Evolutionary conservation across 2,888 invertebrate genomes (phyloP).

Genomic region (Nemoura dubitans): DNA sequence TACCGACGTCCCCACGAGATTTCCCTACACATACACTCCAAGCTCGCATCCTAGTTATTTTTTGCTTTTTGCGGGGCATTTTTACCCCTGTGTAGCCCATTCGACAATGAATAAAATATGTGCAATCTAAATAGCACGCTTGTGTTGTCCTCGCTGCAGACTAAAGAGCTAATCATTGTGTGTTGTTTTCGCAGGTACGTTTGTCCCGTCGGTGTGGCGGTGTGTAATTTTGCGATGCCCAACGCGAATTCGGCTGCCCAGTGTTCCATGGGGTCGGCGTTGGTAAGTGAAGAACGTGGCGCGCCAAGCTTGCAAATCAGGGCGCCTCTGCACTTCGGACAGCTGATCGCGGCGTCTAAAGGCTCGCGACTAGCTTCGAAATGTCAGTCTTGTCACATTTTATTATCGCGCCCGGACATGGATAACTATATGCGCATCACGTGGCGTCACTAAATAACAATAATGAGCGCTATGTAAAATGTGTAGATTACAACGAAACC

Average conservation of each 20-base stretch:
- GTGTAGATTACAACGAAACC: not conserved
- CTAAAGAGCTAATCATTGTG: not conserved
- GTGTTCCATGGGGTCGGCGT: too few relatives aligned
- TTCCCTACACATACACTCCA: not conserved
- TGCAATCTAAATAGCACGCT: not conserved
- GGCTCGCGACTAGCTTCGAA: too few relatives aligned
- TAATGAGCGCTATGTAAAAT: not conserved
- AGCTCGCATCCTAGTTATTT: not conserved
- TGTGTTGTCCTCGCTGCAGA: not conserved
- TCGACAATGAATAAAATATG: conserved; percentile 3
- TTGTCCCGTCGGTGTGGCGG: not conserved
- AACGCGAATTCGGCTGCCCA: not conserved
- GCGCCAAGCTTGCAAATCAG: too few relatives aligned
- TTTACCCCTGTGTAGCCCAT: not conserved
- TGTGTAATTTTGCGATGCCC: too few relatives aligned
- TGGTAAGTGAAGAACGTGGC: too few relatives aligned
- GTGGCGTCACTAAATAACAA: not conserved
- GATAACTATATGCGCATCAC: not conserved
- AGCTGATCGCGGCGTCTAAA: too few relatives aligned
- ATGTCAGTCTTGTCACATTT: not conserved
- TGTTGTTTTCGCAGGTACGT: not conserved
- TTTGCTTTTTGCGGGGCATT: not conserved
- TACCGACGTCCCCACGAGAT: not conserved
- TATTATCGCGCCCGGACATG: not conserved
- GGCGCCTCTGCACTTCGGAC: too few relatives aligned